Evolutionary conservation across 2,888 invertebrate genomes (phyloP), one percentile per base, ranked within the genome.

Genomic region (Thera britannica): DNA sequence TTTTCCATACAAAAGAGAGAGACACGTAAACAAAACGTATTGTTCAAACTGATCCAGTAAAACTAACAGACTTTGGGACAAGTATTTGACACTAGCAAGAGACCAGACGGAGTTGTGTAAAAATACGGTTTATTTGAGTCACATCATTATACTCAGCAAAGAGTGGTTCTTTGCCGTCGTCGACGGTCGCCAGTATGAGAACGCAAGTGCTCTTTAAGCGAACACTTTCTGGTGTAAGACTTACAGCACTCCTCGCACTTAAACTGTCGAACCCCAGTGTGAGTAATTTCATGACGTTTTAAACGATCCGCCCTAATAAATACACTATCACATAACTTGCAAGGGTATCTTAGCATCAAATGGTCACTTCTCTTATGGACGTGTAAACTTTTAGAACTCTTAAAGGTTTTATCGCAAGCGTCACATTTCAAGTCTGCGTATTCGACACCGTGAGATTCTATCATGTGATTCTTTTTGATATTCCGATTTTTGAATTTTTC

Each of bases 291-390:
- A 59, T 72, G 67, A 0, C 55, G 51, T n/a, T 55, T 65, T 11
- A 69, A 34, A 2, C 58, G 11, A 7, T 59, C 59, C 4, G 34
- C 3, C 7, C 59, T 56, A 12, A 82, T 87, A 58, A 90, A 91
- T 9, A 76, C 80, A 72, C 84, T 85, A 1, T 85, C 83, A 59
- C 91, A 91, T 1, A 78, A 67, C 0, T 79, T 67, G 60, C 91
- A 92, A 59, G 82, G 83, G n/a, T 85, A 84, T 0, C 56, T 54
- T 12, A 64, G 55, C 41, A 69, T 69, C 48, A 64, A 34, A 35
- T 75, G 74, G 8, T 70, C 68, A 48, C 51, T 64, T 1, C 38
- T 61, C 36, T 65, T 71, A 54, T 74, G 74, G 12, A 61, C 46
- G 2, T 68, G 58, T 6, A 74, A 23, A 55, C 56, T 58, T 5